These are phyloP conservation scores for Sphenopsis melanotis DNA, from an alignment of 2,797 vertebrate species.

Conservation along the genomic window DNA sequence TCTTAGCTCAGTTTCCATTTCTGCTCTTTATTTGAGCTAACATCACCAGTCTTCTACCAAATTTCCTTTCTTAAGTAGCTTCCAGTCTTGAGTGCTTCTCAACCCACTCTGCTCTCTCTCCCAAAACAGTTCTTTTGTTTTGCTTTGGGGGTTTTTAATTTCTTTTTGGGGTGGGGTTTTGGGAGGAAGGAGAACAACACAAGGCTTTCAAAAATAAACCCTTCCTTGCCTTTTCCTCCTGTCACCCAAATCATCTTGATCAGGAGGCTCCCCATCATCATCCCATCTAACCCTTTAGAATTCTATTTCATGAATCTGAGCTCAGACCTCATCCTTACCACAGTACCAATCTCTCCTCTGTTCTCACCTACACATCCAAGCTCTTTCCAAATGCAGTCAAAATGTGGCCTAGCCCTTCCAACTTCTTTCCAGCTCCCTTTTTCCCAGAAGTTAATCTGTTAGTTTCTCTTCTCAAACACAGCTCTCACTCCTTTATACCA, in stretches of 20 bases:
- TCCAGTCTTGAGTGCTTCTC: background rate
- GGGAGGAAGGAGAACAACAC: too few relatives aligned
- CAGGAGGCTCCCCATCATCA: background rate
- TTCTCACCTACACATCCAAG: background rate
- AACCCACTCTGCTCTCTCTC: background rate
- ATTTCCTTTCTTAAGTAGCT: background rate
- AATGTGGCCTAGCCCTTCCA: background rate
- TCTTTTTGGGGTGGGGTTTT: background rate
- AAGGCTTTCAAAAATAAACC: background rate
- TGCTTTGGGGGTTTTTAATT: fast-evolving
- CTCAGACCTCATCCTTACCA: background rate
- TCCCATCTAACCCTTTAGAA: background rate
- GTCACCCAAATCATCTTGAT: background rate
- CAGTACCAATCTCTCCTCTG: background rate
- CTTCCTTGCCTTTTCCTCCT: background rate
- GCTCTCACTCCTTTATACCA: background rate
- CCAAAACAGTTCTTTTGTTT: background rate
- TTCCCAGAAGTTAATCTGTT: background rate
- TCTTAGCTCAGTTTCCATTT: background rate
- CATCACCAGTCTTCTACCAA: background rate
- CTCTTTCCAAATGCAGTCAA: background rate
- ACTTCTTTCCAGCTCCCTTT: background rate
- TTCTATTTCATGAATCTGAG: background rate
- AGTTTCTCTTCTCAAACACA: background rate
- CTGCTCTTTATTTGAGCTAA: background rate